Base-by-base conservation (phyloP, 2,113 vertebrate genomes). In the Lutjanus erythropterus region DNA sequence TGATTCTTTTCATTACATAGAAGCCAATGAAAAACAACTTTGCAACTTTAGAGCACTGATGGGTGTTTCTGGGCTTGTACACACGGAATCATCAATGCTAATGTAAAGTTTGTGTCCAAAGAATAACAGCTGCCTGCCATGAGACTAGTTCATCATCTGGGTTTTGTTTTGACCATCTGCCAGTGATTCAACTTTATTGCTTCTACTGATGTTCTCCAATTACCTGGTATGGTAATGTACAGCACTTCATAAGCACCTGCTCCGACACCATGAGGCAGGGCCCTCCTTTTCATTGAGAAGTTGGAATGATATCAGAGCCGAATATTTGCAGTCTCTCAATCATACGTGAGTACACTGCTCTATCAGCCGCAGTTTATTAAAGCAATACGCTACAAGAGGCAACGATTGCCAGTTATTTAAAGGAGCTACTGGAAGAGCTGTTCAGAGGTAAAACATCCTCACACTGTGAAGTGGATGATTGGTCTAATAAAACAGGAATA, bases 1-100 rank as follows among this genome's bases (percentile, higher is more conserved):
- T 83, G 69, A 80, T 60, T 88, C 23, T 81, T 81, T 86, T 86
- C 62, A 85, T 86, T 84, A 85, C 71, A 71, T 18, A 42, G 27
- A 67, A 23, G 39, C 55, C 61, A 69, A 33, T 64, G 49, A 75
- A 86, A 76, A 75, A 58, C 37, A 79, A 80, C 42, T 37, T 87
- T 47, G 77, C 41, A 84, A 78, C 65, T 83, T 77, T 66, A 65
- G 50, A 58, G 67, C 67, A 35, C 9, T 4, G 47, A 65, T 55
- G 31, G 60, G 41, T 37, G 39, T 76, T 82, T 71, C 52, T 27
- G 25, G 35, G 69, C 35, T 31, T 61, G 64, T 27, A 35, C 50
- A 55, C 21, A 27, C 41, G 29, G 56, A 77, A 55, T 66, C 59
- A 65, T 53, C 67, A 61, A 19, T 42, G 31, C 42, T 75, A 58